These are phyloP conservation scores for Agrenia bidenticulata DNA, from an alignment of 2,888 invertebrate species.

Conservation along the genomic window DNA sequence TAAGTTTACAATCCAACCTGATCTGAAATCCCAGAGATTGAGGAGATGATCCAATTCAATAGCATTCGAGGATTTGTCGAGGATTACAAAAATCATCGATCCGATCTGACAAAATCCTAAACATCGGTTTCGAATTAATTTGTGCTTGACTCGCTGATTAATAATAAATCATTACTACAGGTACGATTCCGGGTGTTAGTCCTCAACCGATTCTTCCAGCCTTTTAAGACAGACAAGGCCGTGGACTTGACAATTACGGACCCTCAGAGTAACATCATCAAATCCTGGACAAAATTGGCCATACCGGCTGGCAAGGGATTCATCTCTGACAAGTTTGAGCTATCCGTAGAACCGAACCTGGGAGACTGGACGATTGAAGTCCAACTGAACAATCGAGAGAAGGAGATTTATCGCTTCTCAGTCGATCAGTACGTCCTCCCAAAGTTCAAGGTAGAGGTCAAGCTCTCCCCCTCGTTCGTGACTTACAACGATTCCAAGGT, in stretches of 20 bases:
- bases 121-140: too few species aligned
- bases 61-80: too few species aligned
- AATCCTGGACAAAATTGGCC: constrained; percentile 16
- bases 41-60: too few species aligned
- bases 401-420: constrained; percentile 61
- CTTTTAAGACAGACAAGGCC: constrained; percentile 62
- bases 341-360: constrained; percentile 80
- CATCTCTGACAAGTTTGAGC: constrained; percentile 69
- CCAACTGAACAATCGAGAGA: not conserved
- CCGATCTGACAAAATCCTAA: not conserved
- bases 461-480: constrained; percentile 72
- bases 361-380: constrained; percentile 72
- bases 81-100: not conserved
- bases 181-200: constrained; percentile 57
- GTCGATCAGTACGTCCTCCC: constrained; percentile 90
- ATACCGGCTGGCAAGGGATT: constrained; percentile 64
- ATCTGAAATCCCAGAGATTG: too few species aligned
- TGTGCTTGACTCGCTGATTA: too few species aligned
- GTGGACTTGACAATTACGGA: constrained; percentile 30
- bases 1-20: too few species aligned
- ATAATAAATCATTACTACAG: constrained; percentile 82
- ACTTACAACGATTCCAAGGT: constrained; percentile 77
- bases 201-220: constrained; percentile 73
- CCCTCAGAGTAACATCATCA: constrained; percentile 37
- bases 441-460: constrained; percentile 83